These are phyloP conservation scores for Campoplex nolae DNA, from an alignment of 2,888 invertebrate genomes.

Conservation along the genomic window DNA sequence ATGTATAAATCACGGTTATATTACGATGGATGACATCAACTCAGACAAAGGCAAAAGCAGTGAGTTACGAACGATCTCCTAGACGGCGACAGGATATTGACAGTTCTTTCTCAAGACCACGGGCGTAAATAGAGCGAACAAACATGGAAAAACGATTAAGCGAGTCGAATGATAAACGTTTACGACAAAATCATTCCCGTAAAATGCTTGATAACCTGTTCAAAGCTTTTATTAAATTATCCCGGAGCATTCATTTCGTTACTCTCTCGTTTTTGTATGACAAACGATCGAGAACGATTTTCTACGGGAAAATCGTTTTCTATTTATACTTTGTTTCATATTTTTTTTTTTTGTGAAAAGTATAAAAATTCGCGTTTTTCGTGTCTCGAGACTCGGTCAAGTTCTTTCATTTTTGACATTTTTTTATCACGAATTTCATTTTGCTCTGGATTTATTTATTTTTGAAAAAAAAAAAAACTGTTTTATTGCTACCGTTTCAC, in stretches of 20 bases:
- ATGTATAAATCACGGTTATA: constrained; percentile 6
- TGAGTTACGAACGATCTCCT: constrained; percentile 20
- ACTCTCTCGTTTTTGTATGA: background rate
- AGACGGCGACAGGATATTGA: constrained; percentile 12
- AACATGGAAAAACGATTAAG: constrained; percentile 27
- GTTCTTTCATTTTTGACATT: background rate
- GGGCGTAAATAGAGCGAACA: constrained; percentile 23
- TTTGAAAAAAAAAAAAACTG: too few species aligned
- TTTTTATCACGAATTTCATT: background rate
- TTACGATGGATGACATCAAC: constrained; percentile 19
- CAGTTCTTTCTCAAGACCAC: constrained; percentile 15
- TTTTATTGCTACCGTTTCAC: background rate
- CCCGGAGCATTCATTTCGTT: background rate
- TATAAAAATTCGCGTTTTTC: background rate
- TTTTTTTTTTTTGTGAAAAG: background rate
- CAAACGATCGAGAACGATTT: background rate
- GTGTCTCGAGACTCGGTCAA: too few species aligned
- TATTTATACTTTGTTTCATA: background rate
- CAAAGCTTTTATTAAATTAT: background rate
- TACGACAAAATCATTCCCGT: background rate
- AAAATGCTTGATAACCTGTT: constrained; percentile 1
- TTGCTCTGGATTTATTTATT: background rate
- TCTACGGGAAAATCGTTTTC: background rate
- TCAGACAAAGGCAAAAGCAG: background rate
- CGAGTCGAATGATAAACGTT: background rate